Evolutionary conservation across 2,888 invertebrate genomes (phyloP).

Genomic region (Drosophila limbata): DNA sequence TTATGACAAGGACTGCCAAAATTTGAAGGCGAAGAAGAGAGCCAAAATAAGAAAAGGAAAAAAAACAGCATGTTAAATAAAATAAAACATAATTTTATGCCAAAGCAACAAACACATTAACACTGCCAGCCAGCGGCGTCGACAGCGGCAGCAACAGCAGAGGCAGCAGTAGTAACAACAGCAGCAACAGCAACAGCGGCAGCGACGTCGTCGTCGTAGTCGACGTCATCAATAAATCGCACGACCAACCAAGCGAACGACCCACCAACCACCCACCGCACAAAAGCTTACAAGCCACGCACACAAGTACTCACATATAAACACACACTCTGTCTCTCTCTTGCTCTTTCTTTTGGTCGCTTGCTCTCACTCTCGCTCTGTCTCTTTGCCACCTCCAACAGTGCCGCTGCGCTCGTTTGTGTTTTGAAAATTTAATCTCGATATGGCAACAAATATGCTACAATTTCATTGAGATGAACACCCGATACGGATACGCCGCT

Average conservation of each 20-base stretch:
- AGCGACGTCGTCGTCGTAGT: constrained; percentile 54
- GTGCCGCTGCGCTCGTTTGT: constrained; percentile 77
- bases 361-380: constrained; percentile 19
- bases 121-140: constrained; percentile 61
- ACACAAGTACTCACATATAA: constrained; percentile 18
- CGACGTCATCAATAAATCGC: constrained; percentile 81
- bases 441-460: constrained; percentile 84
- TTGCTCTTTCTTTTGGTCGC: constrained; percentile 4
- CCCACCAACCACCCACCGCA: constrained; percentile 65
- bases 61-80: constrained; percentile 76
- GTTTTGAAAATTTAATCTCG: constrained; percentile 83
- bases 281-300: constrained; percentile 74
- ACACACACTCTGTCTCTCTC: constrained; percentile 17
- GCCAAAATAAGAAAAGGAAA: constrained; percentile 7
- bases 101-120: constrained; percentile 80
- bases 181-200: constrained; percentile 36
- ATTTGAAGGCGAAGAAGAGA: constrained; percentile 53
- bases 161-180: constrained; percentile 37
- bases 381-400: constrained; percentile 45
- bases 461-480: constrained; percentile 84
- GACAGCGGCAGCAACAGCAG: constrained; percentile 37
- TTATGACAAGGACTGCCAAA: constrained; percentile 78
- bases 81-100: constrained; percentile 82
- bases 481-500: constrained; percentile 71
- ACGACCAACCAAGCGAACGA: constrained; percentile 64